A percentile compares a stretch with the other conserved stretches of the same genome.
Conservation (phyloP, 2,888 invertebrate species). For the Agrotis puta region DNA sequence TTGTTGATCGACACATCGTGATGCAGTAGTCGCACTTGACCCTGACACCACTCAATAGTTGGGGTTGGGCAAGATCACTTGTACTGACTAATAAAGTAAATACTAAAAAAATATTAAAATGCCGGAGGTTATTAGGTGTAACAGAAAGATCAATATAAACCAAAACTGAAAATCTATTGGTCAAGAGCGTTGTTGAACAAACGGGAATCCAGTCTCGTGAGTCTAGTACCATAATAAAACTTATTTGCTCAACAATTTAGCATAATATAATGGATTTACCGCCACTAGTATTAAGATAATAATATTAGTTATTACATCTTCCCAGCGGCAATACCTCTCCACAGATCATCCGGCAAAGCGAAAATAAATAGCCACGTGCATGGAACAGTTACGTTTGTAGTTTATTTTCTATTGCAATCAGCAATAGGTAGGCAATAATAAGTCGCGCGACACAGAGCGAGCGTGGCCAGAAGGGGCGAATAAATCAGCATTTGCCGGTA, state of each 20-base stretch:
- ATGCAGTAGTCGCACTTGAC: constrained; percentile 54
- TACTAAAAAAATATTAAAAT: constrained; percentile 71
- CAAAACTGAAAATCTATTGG: neutral
- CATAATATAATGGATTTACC: constrained; percentile 27
- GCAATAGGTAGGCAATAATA: constrained; percentile 62
- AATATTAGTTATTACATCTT: constrained; percentile 48
- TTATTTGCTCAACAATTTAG: constrained; percentile 28
- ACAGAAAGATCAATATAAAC: neutral
- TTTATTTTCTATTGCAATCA: constrained; percentile 73
- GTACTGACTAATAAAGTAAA: constrained; percentile 68
- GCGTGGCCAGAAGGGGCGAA: constrained; percentile 83
- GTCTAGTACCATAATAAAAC: constrained; percentile 11
- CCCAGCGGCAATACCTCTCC: constrained; percentile 9
- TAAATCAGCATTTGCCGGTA: constrained; percentile 90
- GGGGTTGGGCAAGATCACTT: constrained; percentile 57
- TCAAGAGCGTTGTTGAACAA: neutral
- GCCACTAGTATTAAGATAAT: constrained; percentile 21
- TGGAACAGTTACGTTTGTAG: constrained; percentile 45
- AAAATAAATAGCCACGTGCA: constrained; percentile 46
- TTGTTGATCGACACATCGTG: constrained; percentile 43
- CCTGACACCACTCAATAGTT: constrained; percentile 56
- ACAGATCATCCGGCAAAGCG: constrained; percentile 25
- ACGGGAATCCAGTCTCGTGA: constrained; percentile 3
- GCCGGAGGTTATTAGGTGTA: constrained; percentile 61
- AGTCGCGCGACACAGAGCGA: constrained; percentile 76